Evolutionary conservation across 2,797 vertebrate genomes (phyloP), one percentile per base, ranked within the genome.

Genomic region (Xenops minutus): DNA sequence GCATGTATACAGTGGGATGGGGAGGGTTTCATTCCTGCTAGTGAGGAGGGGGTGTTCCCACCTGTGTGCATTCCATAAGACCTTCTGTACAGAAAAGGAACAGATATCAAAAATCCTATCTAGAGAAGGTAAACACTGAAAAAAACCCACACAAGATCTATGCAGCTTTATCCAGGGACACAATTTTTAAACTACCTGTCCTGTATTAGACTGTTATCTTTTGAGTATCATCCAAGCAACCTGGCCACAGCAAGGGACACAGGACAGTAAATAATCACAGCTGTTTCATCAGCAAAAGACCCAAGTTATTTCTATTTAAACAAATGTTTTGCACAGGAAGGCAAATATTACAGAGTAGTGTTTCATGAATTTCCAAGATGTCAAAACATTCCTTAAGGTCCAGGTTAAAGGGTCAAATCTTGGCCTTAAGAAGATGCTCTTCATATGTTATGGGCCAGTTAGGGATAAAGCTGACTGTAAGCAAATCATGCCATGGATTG

Each of bases 221-320:
- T 10, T 48, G 21, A 51, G 59, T 14, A 34, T 68, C 44, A 36
- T 11, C 58, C 32, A 71, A 82, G 81, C 37, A 69, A 56, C 23
- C 1, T 68, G 48, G 43, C 59, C 5, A 2, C 26, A 66, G 73
- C 5, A 2, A 39, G 0, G 0, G n/a, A 12, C 30, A 43, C 8
- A 32, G 43, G 85, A 46, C 30, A 63, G 51, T 26, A 73, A 91
- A 67, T 22, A 71, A 79, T 19, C 51, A 55, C 14, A 26, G 34
- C 14, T 12, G 37, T 44, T 87, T 64, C 23, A 59, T 64, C 62
- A 78, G 64, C 46, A 89, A 34, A 80, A 93, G 44, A 75, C 27
- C 19, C 0, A 14, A 54, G 39, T 59, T 85, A 54, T 19, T 74
- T 73, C 76, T 62, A 48, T 54, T 89, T 62, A 83, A 86, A 73